Percentiles rank a stretch among this genome's conserved stretches.
Evolutionary conservation across 2,888 invertebrate species (phyloP).

Genomic region (Caenorhabditis zanzibari): DNA sequence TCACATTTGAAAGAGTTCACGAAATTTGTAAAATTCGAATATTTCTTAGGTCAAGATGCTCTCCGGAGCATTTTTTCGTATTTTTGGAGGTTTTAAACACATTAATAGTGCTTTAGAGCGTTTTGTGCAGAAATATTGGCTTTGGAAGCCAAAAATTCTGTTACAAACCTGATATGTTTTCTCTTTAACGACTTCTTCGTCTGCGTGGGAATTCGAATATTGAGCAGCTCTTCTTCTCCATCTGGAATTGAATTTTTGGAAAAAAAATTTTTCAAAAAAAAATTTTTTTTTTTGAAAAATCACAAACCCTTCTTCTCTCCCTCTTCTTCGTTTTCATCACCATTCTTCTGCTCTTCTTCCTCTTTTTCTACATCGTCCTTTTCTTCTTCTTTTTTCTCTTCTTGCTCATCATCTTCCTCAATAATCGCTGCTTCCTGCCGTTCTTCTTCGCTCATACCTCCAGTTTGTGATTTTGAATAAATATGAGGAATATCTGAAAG

Average conservation of each 20-base stretch:
- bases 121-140: too few relatives aligned
- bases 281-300: not conserved
- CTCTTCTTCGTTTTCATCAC: slow-evolving; percentile 4
- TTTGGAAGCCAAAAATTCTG: too few relatives aligned
- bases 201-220: slow-evolving; percentile 66
- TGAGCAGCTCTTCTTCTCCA: slow-evolving; percentile 46
- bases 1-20: too few relatives aligned
- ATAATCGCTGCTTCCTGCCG: not conserved
- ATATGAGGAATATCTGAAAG: slow-evolving; percentile 4
- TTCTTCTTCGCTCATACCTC: slow-evolving; percentile 39
- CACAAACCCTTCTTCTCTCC: slow-evolving; percentile 5
- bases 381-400: not conserved
- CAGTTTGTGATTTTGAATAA: not conserved
- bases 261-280: not conserved
- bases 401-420: slow-evolving; percentile 9
- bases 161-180: slow-evolving; percentile 65
- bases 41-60: too few relatives aligned
- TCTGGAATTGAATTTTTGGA: too few relatives aligned
- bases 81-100: too few relatives aligned
- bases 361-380: not conserved
- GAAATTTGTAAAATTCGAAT: too few relatives aligned
- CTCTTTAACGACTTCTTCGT: slow-evolving; percentile 67
- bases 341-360: not conserved
- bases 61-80: too few relatives aligned
- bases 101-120: too few relatives aligned